phyloP scores from a whole-genome alignment of 2,113 vertebrate species.

The Lepus europaeus region DNA sequence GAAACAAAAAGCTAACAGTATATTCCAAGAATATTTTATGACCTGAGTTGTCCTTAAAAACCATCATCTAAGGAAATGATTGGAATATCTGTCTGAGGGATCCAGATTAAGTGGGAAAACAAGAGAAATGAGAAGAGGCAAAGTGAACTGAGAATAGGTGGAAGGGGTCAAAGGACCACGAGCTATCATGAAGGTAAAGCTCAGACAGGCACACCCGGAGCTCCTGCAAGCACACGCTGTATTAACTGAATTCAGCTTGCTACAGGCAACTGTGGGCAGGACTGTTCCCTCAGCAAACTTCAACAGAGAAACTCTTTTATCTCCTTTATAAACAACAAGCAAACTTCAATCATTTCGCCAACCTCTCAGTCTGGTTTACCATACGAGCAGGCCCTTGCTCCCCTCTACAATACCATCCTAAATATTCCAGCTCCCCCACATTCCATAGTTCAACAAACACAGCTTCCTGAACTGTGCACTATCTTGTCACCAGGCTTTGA shows the following conservation, averaged over 20 bases:
- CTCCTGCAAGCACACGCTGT: not conserved
- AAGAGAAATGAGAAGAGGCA: not conserved
- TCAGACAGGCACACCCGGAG: not conserved
- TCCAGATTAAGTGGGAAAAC: slow-evolving; percentile 6
- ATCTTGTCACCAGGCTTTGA: not conserved
- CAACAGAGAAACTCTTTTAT: not conserved
- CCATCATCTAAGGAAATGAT: slow-evolving; percentile 1
- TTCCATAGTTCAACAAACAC: not conserved
- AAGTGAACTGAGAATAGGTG: not conserved
- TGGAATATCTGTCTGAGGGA: not conserved
- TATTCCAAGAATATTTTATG: slow-evolving; percentile 25
- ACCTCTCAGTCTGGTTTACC: not conserved
- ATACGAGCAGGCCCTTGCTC: not conserved
- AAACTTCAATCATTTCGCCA: not conserved
- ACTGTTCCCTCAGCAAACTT: not conserved
- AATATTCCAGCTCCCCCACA: not conserved
- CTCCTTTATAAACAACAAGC: not conserved
- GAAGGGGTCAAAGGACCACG: not conserved
- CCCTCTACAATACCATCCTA: not conserved
- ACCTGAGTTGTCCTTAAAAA: slow-evolving; percentile 26
- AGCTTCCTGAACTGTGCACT: not conserved
- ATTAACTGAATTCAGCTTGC: not conserved
- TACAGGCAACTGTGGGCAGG: not conserved
- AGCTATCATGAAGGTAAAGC: not conserved
- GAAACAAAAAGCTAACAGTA: slow-evolving; percentile 29